Base-by-base conservation (phyloP, 1,140 invertebrate species). In the Drosophila sturtevanti region DNA sequence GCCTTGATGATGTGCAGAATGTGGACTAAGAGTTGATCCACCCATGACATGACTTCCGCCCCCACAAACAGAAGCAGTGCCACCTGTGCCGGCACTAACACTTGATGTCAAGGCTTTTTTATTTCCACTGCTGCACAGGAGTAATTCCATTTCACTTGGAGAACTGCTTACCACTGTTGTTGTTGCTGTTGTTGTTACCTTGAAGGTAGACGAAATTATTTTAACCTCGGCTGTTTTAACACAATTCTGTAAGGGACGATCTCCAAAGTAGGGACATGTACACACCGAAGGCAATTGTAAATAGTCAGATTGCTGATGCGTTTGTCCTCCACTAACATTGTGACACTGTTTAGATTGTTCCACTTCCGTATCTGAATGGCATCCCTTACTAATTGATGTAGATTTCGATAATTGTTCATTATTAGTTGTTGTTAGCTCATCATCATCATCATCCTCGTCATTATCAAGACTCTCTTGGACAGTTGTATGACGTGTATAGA, bases 241-340 rank as follows among this genome's bases (percentile, higher is more conserved):
- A n/a, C 84, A 87, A 56, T 78, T 90, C 37, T 84, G 92, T 18
- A 93, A 92, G 56, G 87, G 93, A 62, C 93, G 93, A 68, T 95
- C 94, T 0, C 95, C 95, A 78, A 97, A 96, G 77, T 96, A 96
- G 0, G 96, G 95, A 79, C 96, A 96, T 0, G 95, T 96, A 89
- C 95, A 97, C 0, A 95, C 95, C 1, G 95, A 95, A 1, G 95
- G 95, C 27, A 96, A 78, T 9, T 94, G 91, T 22, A 95, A 78
- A 54, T 93, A 93, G 51, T 93, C 93, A 72, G 79, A 22, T 38
- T 70, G 72, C 92, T 21, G 34, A 55, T 55, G 54, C 6, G 41
- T n/a, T 86, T 78, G 14, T 51, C 74, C 34, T 62, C 73, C 35
- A 35, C 54, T 51, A 44, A 31, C 4, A 35, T 27, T 31, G 21